Evolutionary conservation across 2,113 vertebrate genomes (phyloP).

Genomic region (Acrocephalus arundinaceus): DNA sequence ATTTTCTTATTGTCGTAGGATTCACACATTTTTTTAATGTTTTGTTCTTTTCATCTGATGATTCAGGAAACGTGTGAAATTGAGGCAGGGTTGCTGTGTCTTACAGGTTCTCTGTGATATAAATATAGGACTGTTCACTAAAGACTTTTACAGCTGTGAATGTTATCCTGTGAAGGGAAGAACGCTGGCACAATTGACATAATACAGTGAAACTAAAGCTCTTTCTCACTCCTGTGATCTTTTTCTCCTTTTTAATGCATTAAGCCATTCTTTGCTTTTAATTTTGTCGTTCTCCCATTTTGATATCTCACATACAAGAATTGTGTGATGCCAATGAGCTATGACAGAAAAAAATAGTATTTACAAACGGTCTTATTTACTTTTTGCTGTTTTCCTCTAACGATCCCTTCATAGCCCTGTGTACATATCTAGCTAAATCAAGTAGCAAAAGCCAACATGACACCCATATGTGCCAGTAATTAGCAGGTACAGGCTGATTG

Average conservation of each 20-base stretch:
- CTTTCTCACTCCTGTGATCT: neutral
- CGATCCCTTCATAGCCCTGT: rapidly evolving
- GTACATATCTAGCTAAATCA: neutral
- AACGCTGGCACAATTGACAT: neutral
- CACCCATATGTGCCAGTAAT: neutral
- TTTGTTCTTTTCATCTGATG: neutral
- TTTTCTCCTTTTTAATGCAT: neutral
- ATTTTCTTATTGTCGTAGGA: neutral
- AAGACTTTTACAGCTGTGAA: neutral
- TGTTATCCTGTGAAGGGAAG: neutral
- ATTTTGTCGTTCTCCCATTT: neutral
- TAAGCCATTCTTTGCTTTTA: neutral
- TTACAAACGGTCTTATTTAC: neutral
- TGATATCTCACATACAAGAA: neutral
- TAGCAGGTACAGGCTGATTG: slow-evolving; percentile 20
- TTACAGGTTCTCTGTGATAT: neutral
- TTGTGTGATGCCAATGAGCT: neutral
- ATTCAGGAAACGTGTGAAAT: neutral
- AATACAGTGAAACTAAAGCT: neutral
- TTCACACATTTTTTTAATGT: neutral
- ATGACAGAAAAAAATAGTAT: neutral
- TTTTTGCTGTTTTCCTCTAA: neutral
- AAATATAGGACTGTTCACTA: neutral
- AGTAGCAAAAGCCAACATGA: neutral
- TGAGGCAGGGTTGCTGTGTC: neutral